Base-by-base conservation (phyloP, 2,888 invertebrate species). In the Alentia gelatinosa region DNA sequence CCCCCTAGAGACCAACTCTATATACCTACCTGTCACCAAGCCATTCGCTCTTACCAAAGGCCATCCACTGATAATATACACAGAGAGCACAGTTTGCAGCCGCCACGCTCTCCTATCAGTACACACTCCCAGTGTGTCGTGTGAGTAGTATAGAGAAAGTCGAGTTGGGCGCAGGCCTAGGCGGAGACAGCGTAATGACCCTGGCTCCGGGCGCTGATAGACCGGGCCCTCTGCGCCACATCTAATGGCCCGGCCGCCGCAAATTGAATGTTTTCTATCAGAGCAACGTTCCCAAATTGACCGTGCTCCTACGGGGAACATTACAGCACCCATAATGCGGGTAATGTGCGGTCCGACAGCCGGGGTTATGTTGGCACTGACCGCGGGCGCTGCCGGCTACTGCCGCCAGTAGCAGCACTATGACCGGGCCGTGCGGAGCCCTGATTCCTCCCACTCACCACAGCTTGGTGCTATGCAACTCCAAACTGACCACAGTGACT, bases 241-340 rank as follows among this genome's bases (percentile, higher is more conserved):
- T 83, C 23, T 83, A 83, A 83, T 83, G 83, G 83, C 23, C 12
- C 30, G 42, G 83, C 19, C n/a, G 83, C 83, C 83, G 39, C 83
- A 83, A 83, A 83, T 39, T 83, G 83, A 83, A 83, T 83, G 83
- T 83, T 83, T 83, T 83, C 83, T 83, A 83, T 83, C 83, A 83
- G 83, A 83, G 83, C 83, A 83, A 19, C 39, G 42, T 19, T n/a
- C 83, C 83, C 39, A 35, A 83, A 83, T 39, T 83, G 37, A 39
- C 39, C 15, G 39, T 30, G 30, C 26, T 83, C 83, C 83, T 83
- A 12, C 19, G 39, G 83, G 83, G 83, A 9, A 39, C 83, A 40
- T 83, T 83, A 39, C 83, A 30, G 23, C 83, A 30, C 35, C n/a
- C n/a, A n/a, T 19, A 74, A 74, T 33, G 74, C 26, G 74, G 74